Percentiles rank a stretch among this genome's conserved stretches.
Evolutionary conservation across 2,113 vertebrate genomes (phyloP).

Genomic region (Hipposideros armiger): DNA sequence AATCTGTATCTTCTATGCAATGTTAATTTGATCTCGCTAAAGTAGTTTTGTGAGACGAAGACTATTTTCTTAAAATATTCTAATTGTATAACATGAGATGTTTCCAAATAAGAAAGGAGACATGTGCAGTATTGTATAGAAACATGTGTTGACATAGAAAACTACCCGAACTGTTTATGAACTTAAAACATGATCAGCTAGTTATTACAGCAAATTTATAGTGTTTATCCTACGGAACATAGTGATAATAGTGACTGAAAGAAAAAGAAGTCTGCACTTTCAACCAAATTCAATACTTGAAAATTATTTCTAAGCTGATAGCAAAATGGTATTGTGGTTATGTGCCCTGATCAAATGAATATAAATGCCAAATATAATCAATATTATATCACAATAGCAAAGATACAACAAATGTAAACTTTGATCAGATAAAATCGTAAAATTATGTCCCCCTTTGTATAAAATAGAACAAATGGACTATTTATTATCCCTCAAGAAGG

Average conservation of each 20-base stretch:
- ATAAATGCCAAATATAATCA: conserved; percentile 15
- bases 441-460: background rate
- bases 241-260: background rate
- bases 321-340: background rate
- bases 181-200: background rate
- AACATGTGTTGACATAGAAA: background rate
- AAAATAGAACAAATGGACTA: background rate
- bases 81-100: background rate
- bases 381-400: background rate
- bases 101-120: background rate
- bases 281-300: conserved; percentile 39
- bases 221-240: background rate
- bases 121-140: background rate
- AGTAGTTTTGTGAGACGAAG: background rate
- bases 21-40: background rate
- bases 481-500: background rate
- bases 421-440: background rate
- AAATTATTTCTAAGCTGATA: background rate
- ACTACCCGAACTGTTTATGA: background rate
- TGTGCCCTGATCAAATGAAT: conserved; percentile 11
- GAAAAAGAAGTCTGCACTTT: background rate
- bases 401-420: conserved; percentile 1
- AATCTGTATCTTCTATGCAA: background rate
- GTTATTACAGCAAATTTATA: background rate
- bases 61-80: conserved; percentile 14